Percentiles rank a stretch among this genome's conserved stretches.
phyloP scores from a whole-genome alignment of 2,113 vertebrate genomes.

The Cavia aperea region DNA sequence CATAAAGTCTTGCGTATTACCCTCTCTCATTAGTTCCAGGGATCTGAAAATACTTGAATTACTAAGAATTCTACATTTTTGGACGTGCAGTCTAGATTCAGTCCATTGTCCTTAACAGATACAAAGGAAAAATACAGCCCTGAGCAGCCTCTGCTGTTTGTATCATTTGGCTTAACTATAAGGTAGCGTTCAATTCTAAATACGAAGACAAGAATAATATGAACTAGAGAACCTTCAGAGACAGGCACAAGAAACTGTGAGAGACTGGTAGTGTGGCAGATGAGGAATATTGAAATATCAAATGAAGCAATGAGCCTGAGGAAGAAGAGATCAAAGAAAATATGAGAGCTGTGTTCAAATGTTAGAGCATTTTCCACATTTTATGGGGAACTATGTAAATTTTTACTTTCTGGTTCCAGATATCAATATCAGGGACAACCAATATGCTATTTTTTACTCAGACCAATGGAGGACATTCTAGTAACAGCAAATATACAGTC shows the following conservation, averaged over 20 bases:
- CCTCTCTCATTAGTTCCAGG: background rate
- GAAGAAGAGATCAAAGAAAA: slow-evolving; percentile 44
- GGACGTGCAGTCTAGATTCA: background rate
- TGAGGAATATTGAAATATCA: background rate
- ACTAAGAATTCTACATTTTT: background rate
- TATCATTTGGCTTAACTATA: background rate
- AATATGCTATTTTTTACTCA: background rate
- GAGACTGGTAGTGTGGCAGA: background rate
- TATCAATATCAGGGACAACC: background rate
- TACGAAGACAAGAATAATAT: background rate
- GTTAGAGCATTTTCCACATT: background rate
- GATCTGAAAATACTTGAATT: background rate
- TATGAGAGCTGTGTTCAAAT: background rate
- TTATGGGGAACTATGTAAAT: background rate
- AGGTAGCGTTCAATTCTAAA: background rate
- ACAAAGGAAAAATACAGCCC: background rate
- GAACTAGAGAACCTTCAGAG: background rate
- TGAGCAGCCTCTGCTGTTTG: background rate
- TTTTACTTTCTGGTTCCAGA: background rate
- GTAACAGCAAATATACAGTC: background rate
- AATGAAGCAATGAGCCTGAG: background rate
- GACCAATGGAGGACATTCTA: background rate
- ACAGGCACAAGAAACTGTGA: background rate
- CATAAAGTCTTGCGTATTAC: background rate
- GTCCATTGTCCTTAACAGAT: background rate